Evolutionary conservation across 2,888 invertebrate genomes (phyloP), one percentile per base, ranked within the genome.

Genomic region (Orchestes rusci): DNA sequence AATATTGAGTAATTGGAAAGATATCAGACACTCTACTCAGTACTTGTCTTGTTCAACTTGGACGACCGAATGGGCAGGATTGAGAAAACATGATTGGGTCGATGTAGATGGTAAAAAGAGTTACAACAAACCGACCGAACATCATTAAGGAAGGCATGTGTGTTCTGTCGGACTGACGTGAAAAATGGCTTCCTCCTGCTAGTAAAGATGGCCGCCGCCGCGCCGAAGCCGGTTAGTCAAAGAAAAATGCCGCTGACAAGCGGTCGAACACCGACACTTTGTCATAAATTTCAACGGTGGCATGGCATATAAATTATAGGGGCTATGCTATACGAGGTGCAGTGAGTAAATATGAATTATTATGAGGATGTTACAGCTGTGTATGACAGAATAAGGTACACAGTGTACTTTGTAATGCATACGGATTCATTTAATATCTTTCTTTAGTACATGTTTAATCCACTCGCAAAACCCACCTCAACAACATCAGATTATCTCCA

Each of bases 231-330:
- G 48, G 43, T 48, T 40, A 39, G 31, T 45, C 49, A 62, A 62
- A 61, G 62, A 60, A 61, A 63, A 61, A 60, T 56, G 55, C 61
- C 64, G 64, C 63, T 61, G 59, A 62, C 59, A 59, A 60, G 57
- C 56, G 59, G 58, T 58, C 55, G 58, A 59, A 60, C 59, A 58
- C 59, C 56, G 51, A 49, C 48, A 52, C 50, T 56, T 60, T 56
- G 56, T 63, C 60, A 62, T 63, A 63, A 62, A 62, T 62, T 61
- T 60, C 57, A 54, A 52, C 53, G 17, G 39, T 43, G 38, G 48
- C 48, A 35, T 34, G 10, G 35, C 45, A 38, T 47, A 50, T 50
- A 47, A 50, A 48, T 48, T 48, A 48, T 39, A 16, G 23, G 17
- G 16, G 27, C 29, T 16, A 19, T n/a, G 18, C n/a, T 44, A 12